Percentiles rank a stretch among this genome's conserved stretches.
Conservation (phyloP, 64 coral and sea anemone genomes). For the Platygyra sinensis region DNA sequence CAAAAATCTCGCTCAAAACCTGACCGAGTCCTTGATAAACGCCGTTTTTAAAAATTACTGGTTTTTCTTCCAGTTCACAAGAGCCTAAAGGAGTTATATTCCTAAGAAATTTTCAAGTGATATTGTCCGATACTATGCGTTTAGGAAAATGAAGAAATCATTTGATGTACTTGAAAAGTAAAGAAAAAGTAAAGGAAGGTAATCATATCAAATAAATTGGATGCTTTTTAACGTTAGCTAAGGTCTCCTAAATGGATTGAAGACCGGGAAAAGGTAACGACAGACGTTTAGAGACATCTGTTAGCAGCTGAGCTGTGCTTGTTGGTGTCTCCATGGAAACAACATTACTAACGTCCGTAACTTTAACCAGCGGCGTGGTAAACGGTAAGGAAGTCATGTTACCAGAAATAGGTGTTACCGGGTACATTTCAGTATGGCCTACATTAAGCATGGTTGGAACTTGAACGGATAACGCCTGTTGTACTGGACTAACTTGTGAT, state of each 20-base stretch:
- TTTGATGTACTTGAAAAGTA: neutral
- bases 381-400: neutral
- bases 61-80: no score
- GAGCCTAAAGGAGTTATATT: no score
- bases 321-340: slow-evolving; percentile 43
- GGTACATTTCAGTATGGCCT: neutral
- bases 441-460: neutral
- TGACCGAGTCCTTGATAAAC: no score
- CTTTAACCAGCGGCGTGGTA: slow-evolving; percentile 9
- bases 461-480: slow-evolving; percentile 23
- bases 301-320: slow-evolving; percentile 18
- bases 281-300: slow-evolving; percentile 35
- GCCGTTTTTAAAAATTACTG: no score
- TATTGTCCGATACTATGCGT: no score
- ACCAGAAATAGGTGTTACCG: neutral
- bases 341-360: neutral
- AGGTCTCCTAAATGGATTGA: neutral
- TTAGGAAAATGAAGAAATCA: no score
- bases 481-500: neutral
- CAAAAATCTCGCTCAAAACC: no score
- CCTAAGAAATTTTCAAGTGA: no score
- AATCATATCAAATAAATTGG: neutral
- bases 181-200: neutral
- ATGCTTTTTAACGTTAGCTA: neutral
- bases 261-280: neutral